Conservation (phyloP, 1,140 invertebrate species). For the Acyrthosiphon pisum region DNA sequence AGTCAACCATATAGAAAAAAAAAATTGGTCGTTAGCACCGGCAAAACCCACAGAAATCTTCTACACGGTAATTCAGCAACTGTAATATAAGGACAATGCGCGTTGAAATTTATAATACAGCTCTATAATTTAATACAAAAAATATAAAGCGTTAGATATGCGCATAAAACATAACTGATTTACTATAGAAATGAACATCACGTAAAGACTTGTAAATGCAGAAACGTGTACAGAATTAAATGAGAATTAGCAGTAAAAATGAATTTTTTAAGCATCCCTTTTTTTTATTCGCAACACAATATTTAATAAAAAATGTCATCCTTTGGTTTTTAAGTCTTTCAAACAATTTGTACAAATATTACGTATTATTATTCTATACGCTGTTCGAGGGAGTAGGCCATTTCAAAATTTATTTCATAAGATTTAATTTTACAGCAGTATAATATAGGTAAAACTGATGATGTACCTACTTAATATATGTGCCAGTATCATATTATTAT, state of each 20-base stretch:
- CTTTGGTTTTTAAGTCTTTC: neutral
- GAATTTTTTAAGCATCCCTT: neutral
- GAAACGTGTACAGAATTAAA: constrained; percentile 29
- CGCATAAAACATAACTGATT: constrained; percentile 11
- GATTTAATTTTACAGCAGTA: neutral
- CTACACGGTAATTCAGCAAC: neutral
- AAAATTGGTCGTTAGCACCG: neutral
- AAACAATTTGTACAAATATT: neutral
- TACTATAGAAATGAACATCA: neutral
- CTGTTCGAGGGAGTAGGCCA: neutral
- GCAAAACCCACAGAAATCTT: neutral
- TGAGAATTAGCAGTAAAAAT: neutral
- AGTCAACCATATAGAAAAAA: neutral
- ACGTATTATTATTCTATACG: neutral
- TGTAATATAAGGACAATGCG: neutral
- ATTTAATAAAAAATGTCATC: neutral
- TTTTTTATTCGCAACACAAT: neutral
- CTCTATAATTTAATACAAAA: neutral
- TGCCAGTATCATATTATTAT: neutral
- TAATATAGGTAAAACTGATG: too few species aligned
- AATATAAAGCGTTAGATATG: constrained; percentile 9
- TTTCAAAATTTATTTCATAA: neutral
- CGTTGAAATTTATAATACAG: neutral
- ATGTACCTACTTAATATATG: neutral
- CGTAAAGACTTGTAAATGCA: constrained; percentile 33